Conservation (phyloP, 2,888 invertebrate genomes). For the Acleris emargana region DNA sequence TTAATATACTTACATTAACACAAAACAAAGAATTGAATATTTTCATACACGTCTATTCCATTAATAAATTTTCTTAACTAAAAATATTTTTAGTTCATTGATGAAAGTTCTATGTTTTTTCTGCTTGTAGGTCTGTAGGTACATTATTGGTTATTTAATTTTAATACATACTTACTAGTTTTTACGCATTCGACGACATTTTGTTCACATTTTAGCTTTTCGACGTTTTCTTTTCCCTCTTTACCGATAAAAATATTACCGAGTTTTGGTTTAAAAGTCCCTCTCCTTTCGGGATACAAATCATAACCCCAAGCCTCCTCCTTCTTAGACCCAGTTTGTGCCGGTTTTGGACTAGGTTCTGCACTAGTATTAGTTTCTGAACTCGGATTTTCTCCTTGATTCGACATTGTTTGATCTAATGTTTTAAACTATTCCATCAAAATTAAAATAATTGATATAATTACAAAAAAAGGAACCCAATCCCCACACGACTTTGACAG, state of each 20-base stretch:
- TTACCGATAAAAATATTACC: conserved; percentile 83
- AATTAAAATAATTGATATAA: not conserved
- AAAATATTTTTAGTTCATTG: no score
- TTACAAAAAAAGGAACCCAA: no score
- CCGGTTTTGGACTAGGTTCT: conserved; percentile 37
- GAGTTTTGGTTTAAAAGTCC: conserved; percentile 82
- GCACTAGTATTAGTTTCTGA: conserved; percentile 34
- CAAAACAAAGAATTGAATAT: no score
- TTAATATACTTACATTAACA: no score
- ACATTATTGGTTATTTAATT: not conserved
- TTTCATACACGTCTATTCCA: no score
- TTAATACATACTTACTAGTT: conserved; percentile 81
- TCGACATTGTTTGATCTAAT: conserved; percentile 44
- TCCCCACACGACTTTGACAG: conserved; percentile 27
- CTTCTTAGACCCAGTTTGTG: conserved; percentile 44
- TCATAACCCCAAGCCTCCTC: conserved; percentile 88
- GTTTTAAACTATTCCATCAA: not conserved
- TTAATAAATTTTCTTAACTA: no score
- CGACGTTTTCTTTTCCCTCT: conserved; percentile 87
- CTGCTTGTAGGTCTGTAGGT: no score
- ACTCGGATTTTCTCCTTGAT: conserved; percentile 42
- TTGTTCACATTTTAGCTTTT: conserved; percentile 91
- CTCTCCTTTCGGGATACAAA: conserved; percentile 92
- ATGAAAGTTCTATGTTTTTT: no score
- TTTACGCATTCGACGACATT: conserved; percentile 90